A percentile compares a stretch with the other conserved stretches of the same genome.
phyloP scores from a whole-genome alignment of 2,113 vertebrate species.

The Rhipidura dahli region DNA sequence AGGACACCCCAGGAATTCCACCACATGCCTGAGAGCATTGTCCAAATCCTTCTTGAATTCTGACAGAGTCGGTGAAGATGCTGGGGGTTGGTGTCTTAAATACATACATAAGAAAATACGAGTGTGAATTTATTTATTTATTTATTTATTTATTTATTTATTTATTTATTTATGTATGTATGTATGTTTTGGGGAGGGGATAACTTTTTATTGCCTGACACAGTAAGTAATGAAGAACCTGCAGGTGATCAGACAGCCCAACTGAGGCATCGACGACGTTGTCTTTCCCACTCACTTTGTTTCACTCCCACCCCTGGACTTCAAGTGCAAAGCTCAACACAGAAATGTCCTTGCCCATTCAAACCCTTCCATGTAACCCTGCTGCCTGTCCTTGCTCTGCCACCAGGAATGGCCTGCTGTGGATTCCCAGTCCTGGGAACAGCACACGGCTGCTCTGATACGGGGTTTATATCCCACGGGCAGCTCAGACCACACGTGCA shows the following conservation, averaged over 20 bases:
- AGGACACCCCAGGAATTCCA: neutral
- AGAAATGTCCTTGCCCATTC: neutral
- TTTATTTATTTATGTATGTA: neutral
- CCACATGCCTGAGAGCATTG: accelerated
- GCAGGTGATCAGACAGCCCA: neutral
- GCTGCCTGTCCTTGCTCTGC: neutral
- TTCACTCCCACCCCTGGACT: neutral
- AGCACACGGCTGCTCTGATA: neutral
- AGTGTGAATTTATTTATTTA: neutral
- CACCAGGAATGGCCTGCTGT: neutral
- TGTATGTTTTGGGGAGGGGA: neutral
- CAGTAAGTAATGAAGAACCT: neutral
- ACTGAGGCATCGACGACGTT: accelerated
- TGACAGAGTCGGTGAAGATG: neutral
- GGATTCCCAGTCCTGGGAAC: neutral
- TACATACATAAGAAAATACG: accelerated
- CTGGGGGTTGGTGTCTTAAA: neutral
- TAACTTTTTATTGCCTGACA: neutral
- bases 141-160: neutral
- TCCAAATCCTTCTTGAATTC: neutral
- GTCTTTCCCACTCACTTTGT: neutral
- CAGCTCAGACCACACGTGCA: constrained; percentile 58
- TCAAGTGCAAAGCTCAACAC: neutral
- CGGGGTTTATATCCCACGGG: neutral
- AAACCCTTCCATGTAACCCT: neutral